Percentiles rank a stretch among this genome's conserved stretches.
Conservation (phyloP, 2,113 vertebrate species). For the Odobenus rosmarus region DNA sequence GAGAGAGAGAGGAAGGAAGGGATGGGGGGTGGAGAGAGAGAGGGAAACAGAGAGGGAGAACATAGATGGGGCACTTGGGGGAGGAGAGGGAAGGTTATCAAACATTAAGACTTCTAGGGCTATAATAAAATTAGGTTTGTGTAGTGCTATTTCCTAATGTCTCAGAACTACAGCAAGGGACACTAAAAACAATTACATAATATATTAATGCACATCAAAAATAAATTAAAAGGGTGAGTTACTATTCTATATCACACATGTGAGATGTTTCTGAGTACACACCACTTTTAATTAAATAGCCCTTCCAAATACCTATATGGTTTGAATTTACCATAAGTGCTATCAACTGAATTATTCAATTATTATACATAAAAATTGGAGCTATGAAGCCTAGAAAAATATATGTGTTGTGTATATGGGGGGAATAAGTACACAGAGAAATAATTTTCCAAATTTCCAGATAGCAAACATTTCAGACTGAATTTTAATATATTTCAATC, state of each 20-base stretch:
- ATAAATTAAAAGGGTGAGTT: neutral
- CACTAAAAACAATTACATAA: neutral
- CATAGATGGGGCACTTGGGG: neutral
- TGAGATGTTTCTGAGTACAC: neutral
- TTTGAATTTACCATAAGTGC: neutral
- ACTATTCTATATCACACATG: neutral
- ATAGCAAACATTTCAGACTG: neutral
- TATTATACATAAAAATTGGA: neutral
- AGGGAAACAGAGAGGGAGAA: neutral
- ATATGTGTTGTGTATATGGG: neutral
- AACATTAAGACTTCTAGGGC: neutral
- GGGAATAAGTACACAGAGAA: neutral
- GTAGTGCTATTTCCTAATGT: neutral
- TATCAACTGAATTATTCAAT: neutral
- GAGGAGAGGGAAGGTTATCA: neutral
- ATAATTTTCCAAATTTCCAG: conserved; percentile 12
- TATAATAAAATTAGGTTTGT: neutral
- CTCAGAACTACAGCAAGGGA: neutral
- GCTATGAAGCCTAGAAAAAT: neutral
- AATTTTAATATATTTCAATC: neutral
- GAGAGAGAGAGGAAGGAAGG: neutral
- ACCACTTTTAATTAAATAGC: neutral
- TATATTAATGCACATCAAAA: neutral
- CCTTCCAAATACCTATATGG: conserved; percentile 1
- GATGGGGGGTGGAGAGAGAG: neutral